phyloP scores from a whole-genome alignment of 2,888 invertebrate species.

The Leucoma salicis region DNA sequence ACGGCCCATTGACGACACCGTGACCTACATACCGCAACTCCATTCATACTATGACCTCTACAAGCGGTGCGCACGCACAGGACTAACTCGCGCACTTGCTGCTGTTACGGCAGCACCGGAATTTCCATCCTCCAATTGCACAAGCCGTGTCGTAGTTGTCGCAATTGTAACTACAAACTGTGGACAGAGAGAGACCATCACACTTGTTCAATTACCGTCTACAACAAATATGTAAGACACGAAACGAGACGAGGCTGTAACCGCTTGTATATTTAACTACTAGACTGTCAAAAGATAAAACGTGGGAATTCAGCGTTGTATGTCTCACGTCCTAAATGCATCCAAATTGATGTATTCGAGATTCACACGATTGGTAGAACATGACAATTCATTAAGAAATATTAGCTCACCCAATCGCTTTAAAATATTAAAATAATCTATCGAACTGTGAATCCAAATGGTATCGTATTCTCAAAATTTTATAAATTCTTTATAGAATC shows the following conservation, averaged over 20 bases:
- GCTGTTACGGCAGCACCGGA: conserved; percentile 59
- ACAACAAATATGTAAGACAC: no score
- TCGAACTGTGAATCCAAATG: conserved; percentile 5
- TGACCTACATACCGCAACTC: conserved; percentile 78
- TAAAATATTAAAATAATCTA: conserved; percentile 3
- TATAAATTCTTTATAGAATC: no score
- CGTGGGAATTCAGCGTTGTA: conserved; percentile 44
- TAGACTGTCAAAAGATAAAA: conserved; percentile 29
- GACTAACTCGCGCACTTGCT: conserved; percentile 60
- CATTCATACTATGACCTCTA: conserved; percentile 79
- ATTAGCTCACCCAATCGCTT: conserved; percentile 17
- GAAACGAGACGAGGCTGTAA: no score
- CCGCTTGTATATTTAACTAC: no score
- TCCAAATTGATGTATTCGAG: conserved; percentile 34
- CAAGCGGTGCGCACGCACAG: conserved; percentile 56
- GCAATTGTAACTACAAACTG: conserved; percentile 60
- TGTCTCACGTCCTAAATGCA: conserved; percentile 48
- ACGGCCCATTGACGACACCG: conserved; percentile 81
- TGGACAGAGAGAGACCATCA: conserved; percentile 63
- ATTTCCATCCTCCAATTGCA: conserved; percentile 72
- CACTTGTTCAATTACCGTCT: conserved; percentile 49
- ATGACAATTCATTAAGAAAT: conserved; percentile 28
- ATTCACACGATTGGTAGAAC: conserved; percentile 40
- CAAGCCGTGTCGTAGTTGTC: conserved; percentile 63
- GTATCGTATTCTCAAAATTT: conserved; percentile 2